phyloP scores from a whole-genome alignment of 2,113 vertebrate species.

The Setophaga petechia region DNA sequence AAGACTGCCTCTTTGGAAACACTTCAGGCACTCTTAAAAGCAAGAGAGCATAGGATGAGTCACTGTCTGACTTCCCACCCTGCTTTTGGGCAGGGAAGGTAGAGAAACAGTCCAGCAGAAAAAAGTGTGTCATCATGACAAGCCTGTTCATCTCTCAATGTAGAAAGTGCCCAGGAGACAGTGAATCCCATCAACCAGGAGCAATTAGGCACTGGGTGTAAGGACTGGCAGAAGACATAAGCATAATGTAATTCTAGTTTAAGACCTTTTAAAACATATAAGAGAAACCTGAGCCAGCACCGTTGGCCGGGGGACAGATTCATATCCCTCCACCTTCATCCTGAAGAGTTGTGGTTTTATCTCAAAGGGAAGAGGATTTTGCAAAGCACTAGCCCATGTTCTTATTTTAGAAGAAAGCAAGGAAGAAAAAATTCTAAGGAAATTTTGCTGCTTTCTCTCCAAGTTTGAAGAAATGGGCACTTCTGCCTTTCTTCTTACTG shows the following conservation, averaged over 20 bases:
- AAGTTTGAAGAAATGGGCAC: neutral
- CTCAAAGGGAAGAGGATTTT: neutral
- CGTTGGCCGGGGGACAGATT: neutral
- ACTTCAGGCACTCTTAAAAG: neutral
- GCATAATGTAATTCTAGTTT: neutral
- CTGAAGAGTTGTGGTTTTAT: neutral
- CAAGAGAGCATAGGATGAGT: neutral
- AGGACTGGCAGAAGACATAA: neutral
- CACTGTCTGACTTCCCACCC: neutral
- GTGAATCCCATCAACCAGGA: neutral
- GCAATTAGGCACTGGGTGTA: neutral
- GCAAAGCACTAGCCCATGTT: neutral
- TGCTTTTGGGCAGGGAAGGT: neutral
- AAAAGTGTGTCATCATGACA: neutral
- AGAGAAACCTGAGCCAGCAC: neutral
- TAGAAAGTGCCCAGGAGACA: neutral
- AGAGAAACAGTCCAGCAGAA: neutral
- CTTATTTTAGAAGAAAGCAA: neutral
- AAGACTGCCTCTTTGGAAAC: neutral
- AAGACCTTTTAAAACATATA: neutral
- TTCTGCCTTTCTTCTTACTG: neutral
- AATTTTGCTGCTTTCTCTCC: neutral
- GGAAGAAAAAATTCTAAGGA: neutral
- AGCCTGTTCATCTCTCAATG: neutral
- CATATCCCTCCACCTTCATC: neutral